phyloP scores from a whole-genome alignment of 2,888 invertebrate species.

The Melanotus villosus region DNA sequence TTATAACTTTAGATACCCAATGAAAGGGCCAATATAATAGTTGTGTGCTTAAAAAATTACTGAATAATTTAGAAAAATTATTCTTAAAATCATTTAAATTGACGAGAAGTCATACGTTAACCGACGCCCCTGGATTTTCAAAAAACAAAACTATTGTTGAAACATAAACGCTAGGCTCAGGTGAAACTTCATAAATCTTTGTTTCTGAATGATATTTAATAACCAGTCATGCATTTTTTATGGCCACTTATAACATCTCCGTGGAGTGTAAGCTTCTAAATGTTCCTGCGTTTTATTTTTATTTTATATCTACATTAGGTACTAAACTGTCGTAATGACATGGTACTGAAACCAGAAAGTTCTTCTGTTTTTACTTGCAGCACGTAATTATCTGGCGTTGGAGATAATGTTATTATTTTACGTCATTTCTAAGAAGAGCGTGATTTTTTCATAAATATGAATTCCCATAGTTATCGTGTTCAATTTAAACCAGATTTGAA shows the following conservation, averaged over 20 bases:
- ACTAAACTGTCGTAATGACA: too few relatives aligned
- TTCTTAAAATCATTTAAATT: too few relatives aligned
- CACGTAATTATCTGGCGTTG: neutral
- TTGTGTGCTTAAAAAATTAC: too few relatives aligned
- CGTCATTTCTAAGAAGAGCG: neutral
- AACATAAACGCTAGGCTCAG: neutral
- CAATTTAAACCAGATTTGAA: neutral
- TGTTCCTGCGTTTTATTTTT: neutral
- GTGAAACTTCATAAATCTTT: conserved; percentile 16
- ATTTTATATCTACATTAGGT: too few relatives aligned
- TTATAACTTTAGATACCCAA: too few relatives aligned
- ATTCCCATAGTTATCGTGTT: too few relatives aligned
- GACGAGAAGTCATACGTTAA: too few relatives aligned
- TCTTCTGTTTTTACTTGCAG: neutral
- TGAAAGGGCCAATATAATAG: too few relatives aligned
- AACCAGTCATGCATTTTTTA: conserved; percentile 14
- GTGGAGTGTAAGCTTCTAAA: neutral
- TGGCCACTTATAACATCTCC: conserved; percentile 4
- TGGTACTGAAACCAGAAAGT: neutral
- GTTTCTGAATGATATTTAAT: conserved; percentile 20
- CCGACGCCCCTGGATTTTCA: neutral
- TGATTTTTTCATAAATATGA: neutral
- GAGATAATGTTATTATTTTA: too few relatives aligned
- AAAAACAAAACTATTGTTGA: neutral
- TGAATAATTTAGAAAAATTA: too few relatives aligned